Evolutionary conservation across 2,113 vertebrate species (phyloP).

Genomic region (Neodontobutis hainanensis): DNA sequence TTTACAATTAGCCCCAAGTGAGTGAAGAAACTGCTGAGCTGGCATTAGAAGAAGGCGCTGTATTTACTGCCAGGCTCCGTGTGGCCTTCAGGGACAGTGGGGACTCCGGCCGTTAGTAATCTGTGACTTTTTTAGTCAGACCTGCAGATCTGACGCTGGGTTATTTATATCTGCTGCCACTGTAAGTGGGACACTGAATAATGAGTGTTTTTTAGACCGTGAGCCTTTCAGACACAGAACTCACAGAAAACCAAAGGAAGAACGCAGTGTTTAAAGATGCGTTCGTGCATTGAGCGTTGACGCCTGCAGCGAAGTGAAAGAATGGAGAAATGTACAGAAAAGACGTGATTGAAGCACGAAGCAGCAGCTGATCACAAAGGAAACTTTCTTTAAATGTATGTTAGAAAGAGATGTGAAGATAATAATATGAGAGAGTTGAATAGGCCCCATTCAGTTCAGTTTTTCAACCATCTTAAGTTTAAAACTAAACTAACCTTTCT

Average conservation of each 20-base stretch:
- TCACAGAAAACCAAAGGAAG: too few relatives aligned
- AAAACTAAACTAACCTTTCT: too few relatives aligned
- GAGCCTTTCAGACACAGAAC: background rate
- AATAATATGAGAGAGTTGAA: too few relatives aligned
- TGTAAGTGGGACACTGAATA: conserved; percentile 6
- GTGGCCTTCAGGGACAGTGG: conserved; percentile 6
- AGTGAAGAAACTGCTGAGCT: too few relatives aligned
- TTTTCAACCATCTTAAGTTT: too few relatives aligned
- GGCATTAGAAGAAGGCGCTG: too few relatives aligned
- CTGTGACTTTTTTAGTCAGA: too few relatives aligned
- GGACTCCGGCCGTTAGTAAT: background rate
- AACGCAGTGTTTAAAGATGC: background rate
- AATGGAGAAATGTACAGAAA: background rate
- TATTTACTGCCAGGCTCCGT: background rate
- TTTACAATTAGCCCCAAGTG: too few relatives aligned
- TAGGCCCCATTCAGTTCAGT: too few relatives aligned
- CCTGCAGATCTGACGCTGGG: background rate
- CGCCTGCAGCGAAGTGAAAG: background rate
- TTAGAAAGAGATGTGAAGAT: too few relatives aligned
- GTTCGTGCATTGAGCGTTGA: background rate
- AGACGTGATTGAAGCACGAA: background rate
- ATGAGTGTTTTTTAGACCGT: conserved; percentile 3
- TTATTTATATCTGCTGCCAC: conserved; percentile 10
- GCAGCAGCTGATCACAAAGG: background rate
- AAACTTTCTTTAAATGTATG: background rate